These are phyloP conservation scores for Acrocephalus kingi DNA, from an alignment of 2,113 vertebrate species.

Conservation along the genomic window DNA sequence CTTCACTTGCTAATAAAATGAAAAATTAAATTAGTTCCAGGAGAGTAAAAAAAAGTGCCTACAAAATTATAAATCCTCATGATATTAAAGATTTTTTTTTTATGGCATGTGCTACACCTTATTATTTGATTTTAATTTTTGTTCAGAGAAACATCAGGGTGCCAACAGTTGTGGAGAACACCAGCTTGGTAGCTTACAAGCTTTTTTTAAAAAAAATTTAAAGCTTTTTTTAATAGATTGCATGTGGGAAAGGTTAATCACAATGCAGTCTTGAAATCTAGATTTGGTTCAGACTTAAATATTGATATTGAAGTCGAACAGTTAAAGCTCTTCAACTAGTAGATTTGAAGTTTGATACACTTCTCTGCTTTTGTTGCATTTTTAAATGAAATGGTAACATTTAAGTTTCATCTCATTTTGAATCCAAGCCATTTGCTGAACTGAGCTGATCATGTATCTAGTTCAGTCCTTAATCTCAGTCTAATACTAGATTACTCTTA, in stretches of 20 bases:
- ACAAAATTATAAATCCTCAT: background rate
- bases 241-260: background rate
- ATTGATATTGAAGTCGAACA: background rate
- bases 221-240: background rate
- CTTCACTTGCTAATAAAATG: background rate
- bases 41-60: background rate
- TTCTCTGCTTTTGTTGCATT: background rate
- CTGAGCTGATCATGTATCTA: background rate
- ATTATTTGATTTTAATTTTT: background rate
- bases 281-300: background rate
- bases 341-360: background rate
- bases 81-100: background rate
- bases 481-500: background rate
- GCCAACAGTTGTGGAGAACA: background rate
- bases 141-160: background rate
- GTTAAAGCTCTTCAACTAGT: background rate
- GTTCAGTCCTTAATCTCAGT: background rate
- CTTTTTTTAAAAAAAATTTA: background rate
- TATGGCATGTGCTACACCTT: accelerated
- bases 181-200: background rate
- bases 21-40: background rate
- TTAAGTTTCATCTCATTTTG: background rate
- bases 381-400: background rate
- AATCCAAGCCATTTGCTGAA: background rate
- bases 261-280: background rate